Base-by-base conservation (phyloP, 2,113 vertebrate species). In the Anseranas semipalmata region DNA sequence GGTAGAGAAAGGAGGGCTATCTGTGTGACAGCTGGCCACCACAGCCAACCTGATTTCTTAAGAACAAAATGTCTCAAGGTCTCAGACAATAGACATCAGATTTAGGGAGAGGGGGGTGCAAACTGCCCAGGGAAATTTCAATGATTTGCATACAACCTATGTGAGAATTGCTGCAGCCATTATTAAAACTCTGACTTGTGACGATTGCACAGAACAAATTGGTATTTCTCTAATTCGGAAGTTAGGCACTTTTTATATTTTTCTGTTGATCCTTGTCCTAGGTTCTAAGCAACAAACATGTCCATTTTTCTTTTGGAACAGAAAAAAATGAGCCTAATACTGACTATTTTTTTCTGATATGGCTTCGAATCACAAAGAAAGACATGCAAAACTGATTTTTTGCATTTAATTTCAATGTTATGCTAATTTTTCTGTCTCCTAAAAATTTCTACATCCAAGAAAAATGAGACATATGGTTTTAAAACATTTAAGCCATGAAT, bases 381-480 rank as follows among this genome's bases (percentile, higher is more conserved):
- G 96, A 59, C 28, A 39, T 2, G 3, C 63, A 97, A 93, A 89
- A 11, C 37, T 80, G 82, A 88, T n/a, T 95, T 97, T 97, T 90
- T 93, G 13, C 60, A 81, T 81, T 94, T 93, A 13, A 11, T 37
- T 96, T 97, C 96, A 94, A 95, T 90, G 71, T 88, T 83, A 75
- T 74, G 87, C 95, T 91, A 86, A 63, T 91, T 96, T 97, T 96
- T 95, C 85, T 2, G 4, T 95, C 94, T 87, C 39, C 75, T 93
- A 87, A 95, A 97, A 97, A 73, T 71, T 71, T 35, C 83, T 92
- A 66, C 79, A 93, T 79, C 37, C 58, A 97, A 76, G 1, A 79
- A 89, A 97, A 97, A 98, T 88, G 43, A 89, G 97, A 74, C 93
- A 93, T 77, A 82, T 68, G 70, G 70, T 59, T 90, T 92, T 43